Base-by-base conservation (phyloP, 2,888 invertebrate species). In the Heteropelma amictum region DNA sequence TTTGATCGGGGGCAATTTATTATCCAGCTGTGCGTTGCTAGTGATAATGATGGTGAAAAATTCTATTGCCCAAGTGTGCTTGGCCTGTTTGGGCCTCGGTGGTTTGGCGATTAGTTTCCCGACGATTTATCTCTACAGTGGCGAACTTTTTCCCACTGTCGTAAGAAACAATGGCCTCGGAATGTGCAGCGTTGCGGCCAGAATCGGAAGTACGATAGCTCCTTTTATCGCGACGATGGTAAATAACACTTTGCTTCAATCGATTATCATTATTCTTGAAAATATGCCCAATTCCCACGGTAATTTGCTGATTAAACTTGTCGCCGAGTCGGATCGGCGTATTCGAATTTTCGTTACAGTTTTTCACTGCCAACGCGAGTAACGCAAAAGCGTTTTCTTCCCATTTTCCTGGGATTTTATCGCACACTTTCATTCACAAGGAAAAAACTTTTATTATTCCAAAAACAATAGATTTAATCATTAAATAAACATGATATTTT, bases 91-190 rank as follows among this genome's bases (percentile, higher is more conserved):
- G 30, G 96, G 96, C 0, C 93, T 97, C 67, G 94, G 95, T 83
- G 96, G 96, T 8, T 93, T 96, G 89, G 94, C 96, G 14, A 92
- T 96, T 58, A 93, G 94, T 5, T 98, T 97, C 85, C 95, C 96
- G 2, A 95, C 95, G 1, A 94, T 96, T 6, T 98, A 97, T 87
- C 92, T 97, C 6, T 97, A 95, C 87, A 95, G 95, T 0, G 95
- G 96, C 0, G 98, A 98, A 89, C 89, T 96, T 12, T 97, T 96
- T 87, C 97, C 98, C 0, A 98, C 98, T 0, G 95, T 97, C 3
- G 94, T 97, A 0, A 92, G 98, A 56, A 97, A 97, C 85, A 93
- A 94, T 30, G 97, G 96, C 0, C 93, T 97, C 72, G 97, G 97
- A 0, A 90, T 95, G 5, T 94, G 96, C 19, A 97, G 97, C 0